A percentile compares a stretch with the other conserved stretches of the same genome.
phyloP scores from a whole-genome alignment of 2,888 invertebrate genomes.

The Gastrophysa polygoni region DNA sequence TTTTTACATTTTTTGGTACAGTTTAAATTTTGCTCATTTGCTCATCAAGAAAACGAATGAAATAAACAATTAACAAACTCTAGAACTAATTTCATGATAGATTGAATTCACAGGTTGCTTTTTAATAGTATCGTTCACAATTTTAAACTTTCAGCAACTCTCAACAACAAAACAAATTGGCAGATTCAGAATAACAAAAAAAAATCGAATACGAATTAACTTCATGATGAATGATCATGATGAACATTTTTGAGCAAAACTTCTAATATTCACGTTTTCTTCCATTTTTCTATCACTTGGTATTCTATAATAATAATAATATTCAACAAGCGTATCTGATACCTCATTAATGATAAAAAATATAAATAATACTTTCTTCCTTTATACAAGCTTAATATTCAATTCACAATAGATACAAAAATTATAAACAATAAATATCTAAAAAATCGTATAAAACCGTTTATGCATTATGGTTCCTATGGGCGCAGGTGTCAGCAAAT shows the following conservation, averaged over 20 bases:
- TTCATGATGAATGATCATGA: too few species aligned
- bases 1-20: too few species aligned
- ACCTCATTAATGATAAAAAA: constrained; percentile 1
- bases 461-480: constrained; percentile 46
- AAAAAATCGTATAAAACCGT: constrained; percentile 51
- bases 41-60: not conserved
- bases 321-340: not conserved
- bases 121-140: too few species aligned
- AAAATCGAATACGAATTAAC: too few species aligned
- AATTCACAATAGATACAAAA: constrained; percentile 33
- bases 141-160: too few species aligned
- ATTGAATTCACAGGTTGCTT: too few species aligned
- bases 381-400: not conserved
- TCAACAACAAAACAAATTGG: too few species aligned
- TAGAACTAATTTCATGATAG: not conserved
- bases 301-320: not conserved
- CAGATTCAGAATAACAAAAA: too few species aligned
- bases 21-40: too few species aligned
- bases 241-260: too few species aligned
- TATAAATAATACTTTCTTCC: constrained; percentile 7
- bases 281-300: too few species aligned
- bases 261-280: too few species aligned
- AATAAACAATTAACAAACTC: not conserved
- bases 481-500: constrained; percentile 46
- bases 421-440: constrained; percentile 38